Evolutionary conservation across 2,113 vertebrate genomes (phyloP), one percentile per base, ranked within the genome.

Genomic region (Crotalus helleri): DNA sequence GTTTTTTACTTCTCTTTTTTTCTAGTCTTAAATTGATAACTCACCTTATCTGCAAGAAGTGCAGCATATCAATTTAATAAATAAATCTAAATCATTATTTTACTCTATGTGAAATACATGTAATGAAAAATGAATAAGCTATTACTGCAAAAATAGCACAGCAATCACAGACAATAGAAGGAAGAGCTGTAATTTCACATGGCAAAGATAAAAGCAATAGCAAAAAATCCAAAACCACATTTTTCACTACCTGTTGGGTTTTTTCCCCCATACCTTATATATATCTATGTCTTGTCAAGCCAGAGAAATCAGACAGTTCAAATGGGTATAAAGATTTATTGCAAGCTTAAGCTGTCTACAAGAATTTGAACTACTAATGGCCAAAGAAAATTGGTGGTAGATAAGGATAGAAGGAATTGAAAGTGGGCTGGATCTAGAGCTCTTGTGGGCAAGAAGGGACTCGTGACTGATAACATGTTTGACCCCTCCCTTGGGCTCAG

Each of bases 101-200:
- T 57, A 69, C 9, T 87, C 69, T 39, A 59, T 58, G 59, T 74
- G 29, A 87, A 44, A 69, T 23, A 49, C 7, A 46, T 6, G 51
- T 85, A 58, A 88, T 13, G 53, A 57, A 7, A 90, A 33, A 23
- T 91, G 91, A 61, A 0, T 85, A 6, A 33, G 87, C 64, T 44
- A 88, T 10, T 87, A 54, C 21, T 49, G 21, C 21, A 81, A 89
- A 69, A 89, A n/a, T 39, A 69, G 88, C 4, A 55, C 0, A 44
- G 15, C 5, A 33, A 8, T 26, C 29, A 89, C 7, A 85, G 74
- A 53, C 59, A 92, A 91, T 3, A 39, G 19, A 26, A 94, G 19
- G 33, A 91, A 46, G 0, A n/a, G 0, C 0, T 9, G 85, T 39
- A 39, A 59, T 0, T 0, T 74, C 21, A 89, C 9, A 0, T 54